Percentiles rank a stretch among this genome's conserved stretches.
phyloP scores from a whole-genome alignment of 2,113 vertebrate genomes.

The Thoracochromis brauschi region DNA sequence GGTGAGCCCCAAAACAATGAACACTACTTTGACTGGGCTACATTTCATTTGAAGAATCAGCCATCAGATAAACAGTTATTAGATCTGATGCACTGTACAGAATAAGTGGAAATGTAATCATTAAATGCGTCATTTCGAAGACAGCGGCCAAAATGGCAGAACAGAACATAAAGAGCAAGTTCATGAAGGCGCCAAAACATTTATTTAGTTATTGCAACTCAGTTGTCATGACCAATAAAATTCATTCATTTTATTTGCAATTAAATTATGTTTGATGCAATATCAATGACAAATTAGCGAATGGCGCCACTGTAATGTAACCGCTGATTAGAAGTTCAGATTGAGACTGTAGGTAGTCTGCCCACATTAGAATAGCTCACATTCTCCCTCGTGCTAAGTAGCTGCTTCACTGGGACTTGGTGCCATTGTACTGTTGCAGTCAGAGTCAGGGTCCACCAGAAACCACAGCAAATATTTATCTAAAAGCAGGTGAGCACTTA shows the following conservation, averaged over 20 bases:
- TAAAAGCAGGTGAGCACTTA: conserved; percentile 7
- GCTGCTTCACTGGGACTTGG: neutral
- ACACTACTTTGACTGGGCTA: neutral
- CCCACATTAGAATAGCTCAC: conserved; percentile 30
- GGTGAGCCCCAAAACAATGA: neutral
- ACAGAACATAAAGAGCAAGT: neutral
- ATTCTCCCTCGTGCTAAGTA: conserved; percentile 16
- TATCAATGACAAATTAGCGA: neutral
- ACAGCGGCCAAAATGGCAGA: neutral
- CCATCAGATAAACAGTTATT: neutral
- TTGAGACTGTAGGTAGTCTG: neutral
- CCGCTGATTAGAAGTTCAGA: neutral
- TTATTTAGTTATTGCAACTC: neutral
- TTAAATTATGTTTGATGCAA: neutral
- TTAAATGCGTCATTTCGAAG: neutral
- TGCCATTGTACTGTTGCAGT: neutral
- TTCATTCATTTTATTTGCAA: neutral
- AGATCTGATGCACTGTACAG: neutral
- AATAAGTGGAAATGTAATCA: neutral
- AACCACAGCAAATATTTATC: conserved; percentile 6
- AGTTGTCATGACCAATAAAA: neutral
- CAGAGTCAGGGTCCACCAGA: neutral
- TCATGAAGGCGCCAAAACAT: neutral
- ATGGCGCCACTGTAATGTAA: neutral
- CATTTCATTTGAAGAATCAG: neutral